Base-by-base conservation (phyloP, 2,113 vertebrate genomes). In the Ceratotherium simum region DNA sequence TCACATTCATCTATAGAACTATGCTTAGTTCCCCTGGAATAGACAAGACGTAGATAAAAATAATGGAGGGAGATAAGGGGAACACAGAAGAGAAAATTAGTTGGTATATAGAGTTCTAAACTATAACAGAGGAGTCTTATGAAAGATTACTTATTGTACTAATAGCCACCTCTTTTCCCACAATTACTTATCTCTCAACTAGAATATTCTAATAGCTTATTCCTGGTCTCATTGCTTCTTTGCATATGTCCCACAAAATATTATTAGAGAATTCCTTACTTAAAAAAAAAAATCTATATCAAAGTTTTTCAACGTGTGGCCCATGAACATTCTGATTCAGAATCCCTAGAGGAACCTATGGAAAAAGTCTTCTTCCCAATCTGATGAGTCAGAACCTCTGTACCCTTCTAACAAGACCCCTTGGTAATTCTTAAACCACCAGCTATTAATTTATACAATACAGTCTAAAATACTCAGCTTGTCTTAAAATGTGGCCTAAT, bases 181-280 rank as follows among this genome's bases (percentile, higher is more conserved):
- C 1, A 48, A 82, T 65, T 82, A 51, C 31, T 82, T 79, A 73
- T 21, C 5, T 88, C 48, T 4, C 27, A 79, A 17, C 46, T 72
- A 67, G 17, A 73, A 83, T 96, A 88, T 79, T 87, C 17, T 46
- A 93, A 62, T 72, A 79, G 56, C 20, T 93, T 83, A 54, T 73
- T 89, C 17, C 39, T 75, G 23, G 11, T 89, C 33, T 94, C 58
- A 70, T 29, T 54, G 13, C 33, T 87, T 58, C 58, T 89, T 89
- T 60, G 5, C 9, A 17, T 79, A 31, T 60, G 2, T 56, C 7
- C 11, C 31, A 54, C n/a, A 81, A 62, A 54, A 64, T 17, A 51
- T 33, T 76, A 92, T 80, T 80, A 79, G 39, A 12, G 12, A 86
- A 75, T 46, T 62, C 11, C 29, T 3, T 62, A 73, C 29, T 73